Evolutionary conservation across 1,140 invertebrate species (phyloP), one percentile per base, ranked within the genome.

Genomic region (Octopus bimaculoides): DNA sequence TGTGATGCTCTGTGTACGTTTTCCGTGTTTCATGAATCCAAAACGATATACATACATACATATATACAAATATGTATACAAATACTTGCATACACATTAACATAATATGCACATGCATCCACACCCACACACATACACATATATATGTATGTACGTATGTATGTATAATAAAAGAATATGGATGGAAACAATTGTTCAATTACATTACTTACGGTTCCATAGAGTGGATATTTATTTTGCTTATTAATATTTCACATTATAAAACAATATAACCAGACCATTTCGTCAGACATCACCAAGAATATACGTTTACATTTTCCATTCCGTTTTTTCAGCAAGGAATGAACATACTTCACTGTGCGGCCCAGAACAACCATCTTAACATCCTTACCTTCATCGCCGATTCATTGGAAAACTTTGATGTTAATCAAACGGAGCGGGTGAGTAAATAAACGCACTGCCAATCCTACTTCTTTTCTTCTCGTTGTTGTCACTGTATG

Each of bases 261-360:
- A 41, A 41, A 41, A 41, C 26, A 41, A 41, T 41, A 41, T 41
- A 41, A 41, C 26, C 26, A 41, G 26, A 41, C 26, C 26, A 41
- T 41, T 41, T 41, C 26, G 26, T 41, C 26, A 41, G 26, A 41
- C 26, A 41, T 41, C 26, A 41, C 26, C 26, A 0, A 41, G 3
- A 41, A 41, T 41, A 41, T 41, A 53, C 77, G 54, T n/a, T 52
- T 77, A 77, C 14, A 14, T n/a, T 69, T 54, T 20, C 74, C 26
- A 20, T 76, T 20, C 56, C 77, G 77, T 83, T 79, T 77, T 66
- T 75, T n/a, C 84, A 94, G 94, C 93, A 94, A 91, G 92, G 93
- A 79, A 92, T 93, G 83, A 93, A 92, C 1, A 88, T 94, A 52
- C 85, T 94, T 77, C 94, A 94, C 90, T 94, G 93, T 83, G 93